Conservation (phyloP, 1,140 invertebrate genomes). For the Hyles vespertilio region DNA sequence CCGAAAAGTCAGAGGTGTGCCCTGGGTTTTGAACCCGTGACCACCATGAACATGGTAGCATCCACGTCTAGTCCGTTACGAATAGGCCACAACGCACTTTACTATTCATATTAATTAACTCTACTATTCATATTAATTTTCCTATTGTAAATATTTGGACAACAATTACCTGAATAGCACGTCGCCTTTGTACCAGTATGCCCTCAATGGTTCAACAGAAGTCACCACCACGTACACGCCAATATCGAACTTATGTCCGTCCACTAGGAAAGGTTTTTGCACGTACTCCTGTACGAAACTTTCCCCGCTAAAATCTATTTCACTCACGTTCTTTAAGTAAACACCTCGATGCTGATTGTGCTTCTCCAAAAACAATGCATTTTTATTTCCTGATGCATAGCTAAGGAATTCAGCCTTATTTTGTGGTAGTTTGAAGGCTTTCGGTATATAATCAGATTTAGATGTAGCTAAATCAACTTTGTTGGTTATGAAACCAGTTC, state of each 20-base stretch:
- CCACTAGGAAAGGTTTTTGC: constrained; percentile 87
- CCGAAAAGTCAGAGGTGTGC: too few species aligned
- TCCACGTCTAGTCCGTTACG: too few species aligned
- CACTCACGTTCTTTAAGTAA: constrained; percentile 81
- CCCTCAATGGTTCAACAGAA: constrained; percentile 91
- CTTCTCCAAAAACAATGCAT: constrained; percentile 92
- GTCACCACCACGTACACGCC: constrained; percentile 96
- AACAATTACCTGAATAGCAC: constrained; percentile 85
- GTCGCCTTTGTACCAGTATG: constrained; percentile 94
- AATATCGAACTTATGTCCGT: constrained; percentile 97
- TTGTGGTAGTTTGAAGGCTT: constrained; percentile 91
- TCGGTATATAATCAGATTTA: constrained; percentile 85
- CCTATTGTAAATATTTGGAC: neutral
- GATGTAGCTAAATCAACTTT: constrained; percentile 94
- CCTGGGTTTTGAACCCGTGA: too few species aligned
- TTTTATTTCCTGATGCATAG: constrained; percentile 82
- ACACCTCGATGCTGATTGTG: constrained; percentile 95
- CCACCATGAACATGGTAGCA: too few species aligned
- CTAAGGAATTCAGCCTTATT: constrained; percentile 84
- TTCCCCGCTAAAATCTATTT: constrained; percentile 84
- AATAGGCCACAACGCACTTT: too few species aligned
- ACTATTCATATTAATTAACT: too few species aligned
- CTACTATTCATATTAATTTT: too few species aligned
- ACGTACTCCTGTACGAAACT: constrained; percentile 95
- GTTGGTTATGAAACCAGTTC: constrained; percentile 95